A percentile compares a stretch with the other conserved stretches of the same genome.
Conservation (phyloP, 2,888 invertebrate species). For the Tachina fera region DNA sequence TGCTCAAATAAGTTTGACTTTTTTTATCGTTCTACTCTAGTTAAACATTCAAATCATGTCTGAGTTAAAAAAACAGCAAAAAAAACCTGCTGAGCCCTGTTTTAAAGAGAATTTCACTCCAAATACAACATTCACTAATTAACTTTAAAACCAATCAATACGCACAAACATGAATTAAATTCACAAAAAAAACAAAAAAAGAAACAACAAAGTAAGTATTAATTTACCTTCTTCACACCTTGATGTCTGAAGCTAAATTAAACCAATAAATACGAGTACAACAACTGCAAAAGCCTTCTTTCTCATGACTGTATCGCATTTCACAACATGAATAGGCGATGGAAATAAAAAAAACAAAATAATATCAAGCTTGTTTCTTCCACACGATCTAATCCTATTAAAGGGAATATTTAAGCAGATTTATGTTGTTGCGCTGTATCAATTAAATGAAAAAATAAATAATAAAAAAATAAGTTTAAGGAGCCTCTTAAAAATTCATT, state of each 20-base stretch:
- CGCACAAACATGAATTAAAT: slow-evolving; percentile 53
- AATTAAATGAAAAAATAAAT: slow-evolving; percentile 76
- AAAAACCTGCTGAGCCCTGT: slow-evolving; percentile 53
- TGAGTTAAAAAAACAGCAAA: background rate
- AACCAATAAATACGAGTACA: slow-evolving; percentile 31
- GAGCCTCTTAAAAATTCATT: slow-evolving; percentile 82
- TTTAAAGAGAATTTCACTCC: slow-evolving; percentile 45
- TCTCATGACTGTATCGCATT: slow-evolving; percentile 35
- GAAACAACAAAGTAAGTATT: slow-evolving; percentile 42
- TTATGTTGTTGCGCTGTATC: slow-evolving; percentile 79
- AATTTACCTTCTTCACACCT: slow-evolving; percentile 68
- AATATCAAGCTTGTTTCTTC: slow-evolving; percentile 56
- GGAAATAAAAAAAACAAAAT: slow-evolving; percentile 7
- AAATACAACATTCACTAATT: slow-evolving; percentile 60
- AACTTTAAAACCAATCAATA: slow-evolving; percentile 59
- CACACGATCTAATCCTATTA: slow-evolving; percentile 78
- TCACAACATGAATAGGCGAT: slow-evolving; percentile 49
- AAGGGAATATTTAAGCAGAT: slow-evolving; percentile 81
- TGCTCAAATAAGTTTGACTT: background rate
- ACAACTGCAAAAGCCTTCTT: slow-evolving; percentile 23
- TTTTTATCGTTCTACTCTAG: slow-evolving; percentile 19
- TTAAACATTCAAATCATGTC: slow-evolving; percentile 29
- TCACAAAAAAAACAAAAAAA: background rate
- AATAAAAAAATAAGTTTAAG: slow-evolving; percentile 67
- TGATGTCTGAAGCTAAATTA: slow-evolving; percentile 42